These are phyloP conservation scores for Leptinotarsa haldemani DNA, from an alignment of 2,888 invertebrate genomes.

Conservation along the genomic window DNA sequence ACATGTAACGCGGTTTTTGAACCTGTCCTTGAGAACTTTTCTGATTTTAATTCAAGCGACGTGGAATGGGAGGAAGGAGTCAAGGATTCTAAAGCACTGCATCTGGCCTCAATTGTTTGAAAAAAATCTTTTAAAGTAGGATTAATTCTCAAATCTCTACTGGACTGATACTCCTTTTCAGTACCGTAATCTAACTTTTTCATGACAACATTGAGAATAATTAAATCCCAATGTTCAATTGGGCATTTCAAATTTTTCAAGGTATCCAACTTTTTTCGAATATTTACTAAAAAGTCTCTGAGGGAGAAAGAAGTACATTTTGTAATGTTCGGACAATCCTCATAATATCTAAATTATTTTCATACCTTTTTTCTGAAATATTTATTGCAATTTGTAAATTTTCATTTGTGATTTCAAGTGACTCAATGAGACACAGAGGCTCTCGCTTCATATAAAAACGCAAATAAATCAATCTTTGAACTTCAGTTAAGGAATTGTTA, in stretches of 20 bases:
- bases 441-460: background rate
- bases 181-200: background rate
- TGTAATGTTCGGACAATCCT: conserved; percentile 7
- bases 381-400: background rate
- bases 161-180: conserved; percentile 7
- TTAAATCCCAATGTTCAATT: background rate
- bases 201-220: background rate
- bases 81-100: conserved; percentile 13
- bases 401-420: background rate
- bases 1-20: conserved; percentile 11
- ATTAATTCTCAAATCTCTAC: conserved; percentile 16
- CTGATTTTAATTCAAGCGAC: background rate
- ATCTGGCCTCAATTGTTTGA: conserved; percentile 5
- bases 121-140: conserved; percentile 9
- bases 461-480: conserved; percentile 3
- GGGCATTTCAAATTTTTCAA: conserved; percentile 5
- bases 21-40: conserved; percentile 8
- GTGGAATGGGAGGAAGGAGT: conserved; percentile 1
- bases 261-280: conserved; percentile 1
- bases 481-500: background rate
- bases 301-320: background rate
- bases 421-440: background rate
- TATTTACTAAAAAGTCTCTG: conserved; percentile 3
- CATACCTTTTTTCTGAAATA: background rate
- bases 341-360: background rate